phyloP scores from a whole-genome alignment of 2,113 vertebrate species.

The Dendropsophus ebraccatus region DNA sequence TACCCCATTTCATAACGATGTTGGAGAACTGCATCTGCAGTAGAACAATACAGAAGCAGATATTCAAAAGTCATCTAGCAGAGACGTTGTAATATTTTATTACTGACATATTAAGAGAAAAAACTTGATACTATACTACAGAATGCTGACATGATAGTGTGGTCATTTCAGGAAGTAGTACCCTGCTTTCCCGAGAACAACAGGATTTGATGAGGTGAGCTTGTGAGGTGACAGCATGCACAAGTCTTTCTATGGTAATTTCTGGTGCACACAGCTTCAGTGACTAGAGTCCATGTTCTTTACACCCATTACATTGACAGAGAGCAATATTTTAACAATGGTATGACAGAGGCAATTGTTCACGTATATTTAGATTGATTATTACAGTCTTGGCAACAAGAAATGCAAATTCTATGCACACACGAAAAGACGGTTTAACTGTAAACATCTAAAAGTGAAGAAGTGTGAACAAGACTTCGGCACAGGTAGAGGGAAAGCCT shows the following conservation, averaged over 20 bases:
- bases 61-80: neutral
- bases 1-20: neutral
- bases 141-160: neutral
- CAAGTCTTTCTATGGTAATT: neutral
- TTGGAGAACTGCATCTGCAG: neutral
- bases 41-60: neutral
- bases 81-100: neutral
- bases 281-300: neutral
- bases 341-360: neutral
- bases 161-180: neutral
- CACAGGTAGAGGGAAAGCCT: neutral
- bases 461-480: neutral
- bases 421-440: neutral
- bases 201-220: neutral
- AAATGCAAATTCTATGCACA: slow-evolving; percentile 8
- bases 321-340: neutral
- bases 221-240: neutral
- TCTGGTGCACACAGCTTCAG: neutral
- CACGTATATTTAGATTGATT: neutral
- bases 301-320: slow-evolving; percentile 13
- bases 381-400: neutral
- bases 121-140: neutral
- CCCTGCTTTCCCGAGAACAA: slow-evolving; percentile 30
- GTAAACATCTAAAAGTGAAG: slow-evolving; percentile 32
- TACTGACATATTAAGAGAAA: neutral